Base-by-base conservation (phyloP, 1,140 invertebrate species). In the Trichonephila clavata region DNA sequence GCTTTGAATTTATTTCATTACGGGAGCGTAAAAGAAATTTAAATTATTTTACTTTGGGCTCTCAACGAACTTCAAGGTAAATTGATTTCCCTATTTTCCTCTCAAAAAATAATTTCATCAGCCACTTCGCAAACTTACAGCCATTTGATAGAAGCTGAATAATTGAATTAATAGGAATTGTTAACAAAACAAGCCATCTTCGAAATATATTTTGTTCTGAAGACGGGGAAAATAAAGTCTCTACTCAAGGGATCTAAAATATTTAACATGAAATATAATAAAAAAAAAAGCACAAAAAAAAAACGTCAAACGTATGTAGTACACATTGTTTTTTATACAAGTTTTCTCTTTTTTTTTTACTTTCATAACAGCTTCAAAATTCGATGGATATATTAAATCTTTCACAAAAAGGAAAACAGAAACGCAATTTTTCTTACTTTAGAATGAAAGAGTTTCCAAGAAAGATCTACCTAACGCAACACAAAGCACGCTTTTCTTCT, bases 401-500 rank as follows among this genome's bases (percentile, higher is more conserved):
- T 90, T 90, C 57, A 59, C 43, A 80, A 90, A 60, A 21, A 80
- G 88, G 88, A 90, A 90, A 90, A 90, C 88, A 90, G 39, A 59
- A 90, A 59, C 57, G 65, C 39, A 68, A 68, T 77, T 90, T 90
- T 80, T 80, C 43, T 50, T 50, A 21, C 14, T 80, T 90, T 32
- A 20, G 27, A 90, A 59, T 77, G 68, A 90, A 80, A 80, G n/a
- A 16, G 65, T 80, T 90, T 59, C 50, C 63, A 39, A 89, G 87
- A 89, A 89, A 68, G 61, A 50, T 77, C 65, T 71, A 77, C 87
- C 63, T 77, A 50, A 50, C 63, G n/a, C 10, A 71, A 90, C 89
- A 91, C 89, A 83, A 91, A 80, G 89, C 89, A 50, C 21, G 50
- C 77, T 59, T 91, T 83, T 91, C 77, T 91, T 91, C 57, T 77